Conservation (phyloP, 2,797 vertebrate species). For the Micrastur ruficollis region DNA sequence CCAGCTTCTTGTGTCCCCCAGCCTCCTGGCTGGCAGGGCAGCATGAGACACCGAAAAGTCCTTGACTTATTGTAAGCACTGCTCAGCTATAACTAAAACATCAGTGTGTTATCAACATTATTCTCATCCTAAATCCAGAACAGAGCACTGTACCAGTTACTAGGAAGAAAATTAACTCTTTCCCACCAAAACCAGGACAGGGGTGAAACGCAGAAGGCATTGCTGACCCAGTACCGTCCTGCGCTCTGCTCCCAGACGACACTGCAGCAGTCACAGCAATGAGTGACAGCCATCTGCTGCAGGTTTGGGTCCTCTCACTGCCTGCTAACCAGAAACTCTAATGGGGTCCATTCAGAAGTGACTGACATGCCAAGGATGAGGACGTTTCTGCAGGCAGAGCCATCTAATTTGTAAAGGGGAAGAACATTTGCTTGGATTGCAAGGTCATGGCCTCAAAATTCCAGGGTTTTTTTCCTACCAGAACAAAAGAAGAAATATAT, state of each 20-base stretch:
- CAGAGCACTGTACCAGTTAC: no score
- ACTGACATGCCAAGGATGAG: background rate
- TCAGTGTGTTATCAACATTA: no score
- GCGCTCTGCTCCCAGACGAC: background rate
- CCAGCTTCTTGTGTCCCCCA: no score
- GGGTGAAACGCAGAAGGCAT: background rate
- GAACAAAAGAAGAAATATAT: background rate
- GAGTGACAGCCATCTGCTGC: background rate
- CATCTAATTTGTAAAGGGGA: background rate
- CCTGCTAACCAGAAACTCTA: background rate
- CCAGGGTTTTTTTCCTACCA: background rate
- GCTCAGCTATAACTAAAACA: no score
- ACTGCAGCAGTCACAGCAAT: background rate
- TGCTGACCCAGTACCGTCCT: background rate
- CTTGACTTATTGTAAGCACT: no score
- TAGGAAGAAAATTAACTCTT: no score
- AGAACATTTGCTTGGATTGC: background rate
- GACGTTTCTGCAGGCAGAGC: background rate
- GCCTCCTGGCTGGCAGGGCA: no score
- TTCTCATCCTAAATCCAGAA: no score
- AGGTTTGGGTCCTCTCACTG: background rate
- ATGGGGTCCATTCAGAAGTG: background rate
- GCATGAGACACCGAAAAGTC: no score
- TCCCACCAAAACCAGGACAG: background rate
- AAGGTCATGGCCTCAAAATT: background rate